Evolutionary conservation across 2,797 vertebrate species (phyloP).

Genomic region (Myripristis murdjan): DNA sequence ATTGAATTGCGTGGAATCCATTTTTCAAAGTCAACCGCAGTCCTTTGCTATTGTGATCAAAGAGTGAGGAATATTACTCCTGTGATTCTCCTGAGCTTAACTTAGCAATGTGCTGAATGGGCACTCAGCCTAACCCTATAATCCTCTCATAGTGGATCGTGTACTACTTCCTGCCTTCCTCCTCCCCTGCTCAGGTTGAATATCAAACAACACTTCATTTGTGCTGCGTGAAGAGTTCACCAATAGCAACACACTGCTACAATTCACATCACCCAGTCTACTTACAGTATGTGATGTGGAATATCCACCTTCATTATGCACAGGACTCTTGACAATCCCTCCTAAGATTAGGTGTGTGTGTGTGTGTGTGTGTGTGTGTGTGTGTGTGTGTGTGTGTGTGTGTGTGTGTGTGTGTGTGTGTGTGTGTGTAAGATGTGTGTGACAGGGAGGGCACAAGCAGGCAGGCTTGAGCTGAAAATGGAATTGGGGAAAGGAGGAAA

Average conservation of each 20-base stretch:
- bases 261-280: constrained; percentile 60
- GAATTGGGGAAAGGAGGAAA: constrained; percentile 34
- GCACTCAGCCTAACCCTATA: constrained; percentile 62
- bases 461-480: constrained; percentile 61
- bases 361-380: too few relatives aligned
- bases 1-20: constrained; percentile 16
- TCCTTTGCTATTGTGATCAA: constrained; percentile 26
- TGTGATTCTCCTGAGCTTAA: constrained; percentile 42
- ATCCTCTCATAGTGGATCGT: constrained; percentile 62
- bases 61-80: constrained; percentile 15
- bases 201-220: constrained; percentile 70
- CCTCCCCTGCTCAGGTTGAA: constrained; percentile 60
- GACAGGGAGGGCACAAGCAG: constrained; percentile 55
- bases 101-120: constrained; percentile 72
- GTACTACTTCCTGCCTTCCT: constrained; percentile 45
- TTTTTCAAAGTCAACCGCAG: constrained; percentile 63
- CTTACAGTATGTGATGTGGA: constrained; percentile 62
- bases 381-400: too few relatives aligned
- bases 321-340: constrained; percentile 74
- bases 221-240: constrained; percentile 43
- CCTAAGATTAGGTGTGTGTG: constrained; percentile 76
- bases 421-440: too few relatives aligned
- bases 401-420: too few relatives aligned
- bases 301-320: constrained; percentile 76
- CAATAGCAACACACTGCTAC: constrained; percentile 61